Evolutionary conservation across 1,140 invertebrate species (phyloP).

Genomic region (Archegozetes longisetosus): DNA sequence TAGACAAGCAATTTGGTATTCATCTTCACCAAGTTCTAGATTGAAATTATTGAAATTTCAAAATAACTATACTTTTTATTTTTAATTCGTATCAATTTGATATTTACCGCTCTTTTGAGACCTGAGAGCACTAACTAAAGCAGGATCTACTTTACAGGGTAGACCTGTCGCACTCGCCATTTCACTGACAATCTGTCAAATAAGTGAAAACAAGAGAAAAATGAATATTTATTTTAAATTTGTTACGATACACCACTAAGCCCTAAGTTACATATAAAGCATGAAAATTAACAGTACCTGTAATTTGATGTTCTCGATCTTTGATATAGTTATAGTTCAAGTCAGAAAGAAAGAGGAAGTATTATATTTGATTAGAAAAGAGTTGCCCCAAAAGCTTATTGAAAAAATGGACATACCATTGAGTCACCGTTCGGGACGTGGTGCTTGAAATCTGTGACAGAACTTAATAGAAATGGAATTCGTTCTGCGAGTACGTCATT

Average conservation of each 20-base stretch:
- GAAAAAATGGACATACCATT: constrained; percentile 32
- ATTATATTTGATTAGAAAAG: constrained; percentile 1
- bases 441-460: constrained; percentile 83
- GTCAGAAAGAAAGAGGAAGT: constrained; percentile 9
- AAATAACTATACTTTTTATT: not conserved
- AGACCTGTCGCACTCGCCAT: constrained; percentile 92
- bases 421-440: constrained; percentile 77
- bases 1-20: constrained; percentile 83
- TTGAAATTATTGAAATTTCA: no score
- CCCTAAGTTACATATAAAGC: constrained; percentile 3
- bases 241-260: not conserved
- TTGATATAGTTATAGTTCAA: constrained; percentile 7
- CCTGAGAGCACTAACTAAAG: constrained; percentile 67
- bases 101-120: constrained; percentile 56
- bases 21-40: constrained; percentile 60
- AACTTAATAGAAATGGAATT: constrained; percentile 91
- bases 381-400: constrained; percentile 4
- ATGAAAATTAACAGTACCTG: constrained; percentile 3
- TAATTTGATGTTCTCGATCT: constrained; percentile 15
- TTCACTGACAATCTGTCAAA: constrained; percentile 61
- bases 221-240: not conserved
- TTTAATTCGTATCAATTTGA: not conserved
- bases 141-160: constrained; percentile 82
- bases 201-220: constrained; percentile 15
- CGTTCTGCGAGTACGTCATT: constrained; percentile 78